Base-by-base conservation (phyloP, 1,140 invertebrate genomes). In the Tribolium castaneum region DNA sequence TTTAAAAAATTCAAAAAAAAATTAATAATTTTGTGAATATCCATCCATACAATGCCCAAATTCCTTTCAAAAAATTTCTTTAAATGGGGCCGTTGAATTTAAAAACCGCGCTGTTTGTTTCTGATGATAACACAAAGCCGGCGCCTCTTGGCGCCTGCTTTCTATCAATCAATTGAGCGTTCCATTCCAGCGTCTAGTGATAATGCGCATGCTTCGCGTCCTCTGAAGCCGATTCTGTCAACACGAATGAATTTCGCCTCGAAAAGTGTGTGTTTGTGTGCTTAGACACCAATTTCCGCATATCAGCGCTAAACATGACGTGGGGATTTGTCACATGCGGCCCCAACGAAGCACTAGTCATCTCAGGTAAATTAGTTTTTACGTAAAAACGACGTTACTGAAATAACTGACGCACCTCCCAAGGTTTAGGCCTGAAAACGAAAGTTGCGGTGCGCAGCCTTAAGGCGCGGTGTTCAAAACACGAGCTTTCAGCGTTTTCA, bases 261-360 rank as follows among this genome's bases (percentile, higher is more conserved):
- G 59, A 66, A 66, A 66, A 66, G 59, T 35, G 70, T 16, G 50
- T 72, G 70, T 51, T 50, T n/a, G 45, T 72, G 25, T 50, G n/a
- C n/a, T 50, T 16, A 45, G n/a, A 70, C 14, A 16, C 22, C 45
- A 3, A 12, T 70, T 16, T 9, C 70, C 10, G n/a, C 70, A 50
- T 6, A 50, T 10, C 3, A 50, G 12, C 34, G 3, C 1, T 22
- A 34, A 83, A 78, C 78, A 97, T 96, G 95, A 92, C 92, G 83
- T 96, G 94, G 91, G 97, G 97, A 84, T 99, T 99, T 88, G 97
- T 98, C 78, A 98, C 96, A 77, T 99, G 98, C 88, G 98, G 97
- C 39, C 98, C 98, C 2, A 99, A 99, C 86, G 97, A 99, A 88
- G 97, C 97, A 25, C 90, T 99, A 70, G 97, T 99, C 22, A 96